Base-by-base conservation (phyloP, 1,140 invertebrate genomes). In the Diplogasteroides magnus region DNA sequence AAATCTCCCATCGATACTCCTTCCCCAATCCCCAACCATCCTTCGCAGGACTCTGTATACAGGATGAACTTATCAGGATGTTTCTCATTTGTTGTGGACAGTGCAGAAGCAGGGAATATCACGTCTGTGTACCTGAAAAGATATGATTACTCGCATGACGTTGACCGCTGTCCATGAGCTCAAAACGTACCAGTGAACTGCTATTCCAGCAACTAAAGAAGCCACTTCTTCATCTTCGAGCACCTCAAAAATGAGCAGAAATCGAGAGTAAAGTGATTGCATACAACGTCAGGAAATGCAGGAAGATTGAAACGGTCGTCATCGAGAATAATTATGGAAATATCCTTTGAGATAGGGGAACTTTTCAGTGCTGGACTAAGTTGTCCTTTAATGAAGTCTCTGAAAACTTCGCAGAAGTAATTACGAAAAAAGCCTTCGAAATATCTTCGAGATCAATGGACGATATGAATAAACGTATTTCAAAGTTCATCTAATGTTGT, bases 101-200 rank as follows among this genome's bases (percentile, higher is more conserved):
- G 77, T 0, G 88, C 67, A 2, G 73, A 68, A 0, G 87, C 31
- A n/a, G 70, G 84, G 14, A 87, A 79, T 0, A 88, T 28, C 0
- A 77, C 76, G 83, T 92, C 89, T 60, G 79, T n/a, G n/a, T n/a
- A n/a, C n/a, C n/a, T n/a, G n/a, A n/a, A n/a, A n/a, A n/a, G n/a
- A n/a, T n/a, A 86, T 91, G 2, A 92, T 85, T 23, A 91, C 91
- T 78, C 89, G 87, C n/a, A 92, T 85, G 80, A 90, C 93, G n/a
- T 88, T 78, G 31, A 86, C 77, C 0, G 88, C 86, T 60, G 85
- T 77, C 0, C 83, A 80, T 63, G 89, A 84, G 19, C 78, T 73
- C 1, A 86, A 76, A 1, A 89, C 29, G 74, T 77, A 94, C 89
- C 89, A 94, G 81, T 94, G 92, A 1, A 92, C 86, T 0, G 86